Conservation (phyloP, 2,113 vertebrate species). For the Chascanopsetta lugubris region DNA sequence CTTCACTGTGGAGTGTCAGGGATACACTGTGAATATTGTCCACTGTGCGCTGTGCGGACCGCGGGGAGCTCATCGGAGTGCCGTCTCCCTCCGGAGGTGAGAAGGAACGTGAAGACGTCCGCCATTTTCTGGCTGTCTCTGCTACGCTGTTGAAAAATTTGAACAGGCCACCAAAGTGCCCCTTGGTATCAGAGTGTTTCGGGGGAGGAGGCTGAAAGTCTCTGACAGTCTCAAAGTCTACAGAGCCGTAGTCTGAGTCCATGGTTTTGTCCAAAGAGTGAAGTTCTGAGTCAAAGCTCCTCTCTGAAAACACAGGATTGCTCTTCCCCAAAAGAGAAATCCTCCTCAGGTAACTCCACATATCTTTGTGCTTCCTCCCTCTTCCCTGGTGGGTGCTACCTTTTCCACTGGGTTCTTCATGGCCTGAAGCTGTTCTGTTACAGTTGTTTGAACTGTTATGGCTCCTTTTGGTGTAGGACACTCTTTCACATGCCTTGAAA, state of each 20-base stretch:
- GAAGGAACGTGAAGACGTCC: conserved; percentile 82
- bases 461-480: conserved; percentile 72
- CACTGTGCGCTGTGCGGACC: conserved; percentile 60
- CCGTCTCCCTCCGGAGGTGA: conserved; percentile 81
- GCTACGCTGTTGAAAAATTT: conserved; percentile 88
- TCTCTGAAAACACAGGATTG: conserved; percentile 78
- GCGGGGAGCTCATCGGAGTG: conserved; percentile 69
- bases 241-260: conserved; percentile 82
- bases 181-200: conserved; percentile 76
- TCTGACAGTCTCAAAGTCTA: conserved; percentile 79
- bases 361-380: conserved; percentile 81
- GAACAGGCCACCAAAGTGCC: conserved; percentile 85
- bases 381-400: conserved; percentile 73
- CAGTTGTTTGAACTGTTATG: conserved; percentile 77
- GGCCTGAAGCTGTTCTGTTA: conserved; percentile 68
- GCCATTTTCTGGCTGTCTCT: conserved; percentile 87
- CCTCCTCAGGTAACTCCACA: conserved; percentile 90
- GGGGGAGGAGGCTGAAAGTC: conserved; percentile 77
- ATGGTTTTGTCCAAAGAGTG: conserved; percentile 80
- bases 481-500: conserved; percentile 73
- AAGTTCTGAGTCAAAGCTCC: conserved; percentile 82
- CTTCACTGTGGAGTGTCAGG: conserved; percentile 73
- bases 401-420: conserved; percentile 76
- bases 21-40: conserved; percentile 68
- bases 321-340: conserved; percentile 84